phyloP scores from a whole-genome alignment of 2,113 vertebrate species.

The Pantherophis guttatus region DNA sequence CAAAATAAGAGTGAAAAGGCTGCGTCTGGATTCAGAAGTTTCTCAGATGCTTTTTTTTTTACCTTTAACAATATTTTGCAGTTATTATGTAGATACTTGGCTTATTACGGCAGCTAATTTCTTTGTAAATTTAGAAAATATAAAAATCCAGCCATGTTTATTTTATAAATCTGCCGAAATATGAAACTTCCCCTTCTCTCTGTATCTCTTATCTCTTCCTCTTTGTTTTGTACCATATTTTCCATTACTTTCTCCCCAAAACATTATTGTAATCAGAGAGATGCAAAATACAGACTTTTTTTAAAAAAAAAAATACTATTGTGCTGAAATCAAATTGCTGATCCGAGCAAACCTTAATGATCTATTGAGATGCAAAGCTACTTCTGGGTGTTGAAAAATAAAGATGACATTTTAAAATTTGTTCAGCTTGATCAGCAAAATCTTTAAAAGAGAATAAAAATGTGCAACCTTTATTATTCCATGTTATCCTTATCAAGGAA shows the following conservation, averaged over 20 bases:
- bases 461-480: background rate
- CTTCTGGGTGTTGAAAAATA: conserved; percentile 1
- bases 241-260: background rate
- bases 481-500: background rate
- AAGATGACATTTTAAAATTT: conserved; percentile 10
- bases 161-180: background rate
- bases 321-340: background rate
- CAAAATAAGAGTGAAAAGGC: too few species aligned
- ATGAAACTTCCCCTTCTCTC: background rate
- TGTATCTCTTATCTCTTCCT: background rate
- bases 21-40: too few species aligned
- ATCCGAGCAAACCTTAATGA: background rate
- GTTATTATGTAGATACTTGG: too few species aligned
- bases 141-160: background rate
- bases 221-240: background rate
- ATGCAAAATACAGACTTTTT: background rate
- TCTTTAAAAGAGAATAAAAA: background rate
- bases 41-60: too few species aligned
- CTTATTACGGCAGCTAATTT: too few species aligned
- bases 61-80: too few species aligned
- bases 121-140: background rate
- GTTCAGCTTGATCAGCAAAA: background rate
- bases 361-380: background rate
- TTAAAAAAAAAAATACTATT: background rate
- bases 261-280: background rate